Evolutionary conservation across 2,797 vertebrate species (phyloP), one percentile per base, ranked within the genome.

Genomic region (Catharus ustulatus): DNA sequence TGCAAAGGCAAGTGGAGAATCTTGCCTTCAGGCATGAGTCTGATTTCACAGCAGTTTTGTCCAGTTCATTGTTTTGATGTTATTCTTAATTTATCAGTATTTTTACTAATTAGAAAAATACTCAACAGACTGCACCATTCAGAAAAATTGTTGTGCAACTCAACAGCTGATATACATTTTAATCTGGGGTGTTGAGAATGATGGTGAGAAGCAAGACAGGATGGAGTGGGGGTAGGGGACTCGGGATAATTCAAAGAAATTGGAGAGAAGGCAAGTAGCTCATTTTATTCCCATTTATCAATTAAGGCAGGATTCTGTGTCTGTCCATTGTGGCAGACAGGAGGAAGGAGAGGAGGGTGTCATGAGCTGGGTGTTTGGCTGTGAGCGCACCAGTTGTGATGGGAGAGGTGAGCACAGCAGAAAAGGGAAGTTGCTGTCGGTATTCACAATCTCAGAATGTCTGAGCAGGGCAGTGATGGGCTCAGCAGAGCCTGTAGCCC

Each of bases 281-380:
- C 12, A 19, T 83, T 89, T 87, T 66, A 61, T 88, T 87, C 81
- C 74, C 55, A 52, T 93, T 88, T 78, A 82, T 72, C 71, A 74
- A 16, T 93, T 91, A 78, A 79, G 51, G 49, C 91, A 81, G 84
- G 75, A 78, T 69, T 48, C 73, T 67, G 58, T 34, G 59, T 87
- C 82, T 63, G 71, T 79, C 74, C 26, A 0, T 45, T 0, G 0
- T 17, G n/a, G 90, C 77, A 85, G 85, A 26, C 32, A 69, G 87
- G 84, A 52, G 27, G 62, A 52, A 49, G 63, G 12, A 57, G 62
- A 45, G 73, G 73, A 46, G 42, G 12, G 40, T 34, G 16, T 58
- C 29, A 2, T 4, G 51, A 13, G 36, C 3, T 36, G 69, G 16
- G 42, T 45, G 42, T 71, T 55, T 72, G 36, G 23, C 46, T 86